Percentiles rank a stretch among this genome's conserved stretches.
Evolutionary conservation across 2,888 invertebrate genomes (phyloP).

Genomic region (Mellilla xanthometata): DNA sequence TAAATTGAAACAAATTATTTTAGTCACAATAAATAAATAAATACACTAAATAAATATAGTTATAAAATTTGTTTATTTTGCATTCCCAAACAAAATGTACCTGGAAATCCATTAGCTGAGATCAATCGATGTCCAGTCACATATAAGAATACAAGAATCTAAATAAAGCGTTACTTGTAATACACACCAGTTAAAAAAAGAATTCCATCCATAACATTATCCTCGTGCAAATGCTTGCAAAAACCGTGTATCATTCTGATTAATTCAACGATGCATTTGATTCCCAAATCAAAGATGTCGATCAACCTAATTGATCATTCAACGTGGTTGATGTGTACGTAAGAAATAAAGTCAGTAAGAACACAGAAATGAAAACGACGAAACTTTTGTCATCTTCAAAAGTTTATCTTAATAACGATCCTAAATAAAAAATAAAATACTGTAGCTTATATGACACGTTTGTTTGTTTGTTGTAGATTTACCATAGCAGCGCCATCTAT

Average conservation of each 20-base stretch:
- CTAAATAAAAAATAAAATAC: no score
- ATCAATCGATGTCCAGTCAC: constrained; percentile 1
- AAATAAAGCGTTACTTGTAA: background rate
- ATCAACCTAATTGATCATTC: constrained; percentile 77
- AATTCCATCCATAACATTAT: constrained; percentile 20
- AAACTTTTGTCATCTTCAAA: no score
- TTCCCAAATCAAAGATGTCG: constrained; percentile 56
- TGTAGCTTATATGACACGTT: no score
- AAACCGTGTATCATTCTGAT: constrained; percentile 43
- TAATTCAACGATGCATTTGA: constrained; percentile 44
- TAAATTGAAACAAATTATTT: no score
- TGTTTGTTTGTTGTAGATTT: no score
- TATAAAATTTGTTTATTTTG: no score
- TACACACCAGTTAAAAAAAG: constrained; percentile 10
- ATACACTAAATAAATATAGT: no score
- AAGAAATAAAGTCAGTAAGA: constrained; percentile 4
- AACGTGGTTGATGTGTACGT: constrained; percentile 38
- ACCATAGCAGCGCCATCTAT: no score
- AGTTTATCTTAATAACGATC: no score
- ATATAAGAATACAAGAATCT: background rate
- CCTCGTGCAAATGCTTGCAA: constrained; percentile 26
- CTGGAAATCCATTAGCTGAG: background rate
- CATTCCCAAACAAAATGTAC: no score
- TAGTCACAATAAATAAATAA: no score
- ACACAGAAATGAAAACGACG: no score